A percentile compares a stretch with the other conserved stretches of the same genome.
These are phyloP conservation scores for Alosa alosa DNA, from an alignment of 2,113 vertebrate species.

Conservation along the genomic window DNA sequence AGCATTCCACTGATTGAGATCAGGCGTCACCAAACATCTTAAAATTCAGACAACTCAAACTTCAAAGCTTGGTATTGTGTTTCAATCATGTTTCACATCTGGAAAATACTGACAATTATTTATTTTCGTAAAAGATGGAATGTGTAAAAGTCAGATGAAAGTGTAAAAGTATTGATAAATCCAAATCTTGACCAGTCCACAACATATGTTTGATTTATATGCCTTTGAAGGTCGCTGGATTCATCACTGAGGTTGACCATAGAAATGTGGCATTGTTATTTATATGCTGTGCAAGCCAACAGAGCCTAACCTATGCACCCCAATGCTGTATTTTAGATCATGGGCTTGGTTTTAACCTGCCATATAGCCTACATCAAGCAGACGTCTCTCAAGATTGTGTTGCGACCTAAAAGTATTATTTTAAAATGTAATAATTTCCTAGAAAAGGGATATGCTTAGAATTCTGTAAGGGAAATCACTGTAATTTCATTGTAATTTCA, in stretches of 20 bases:
- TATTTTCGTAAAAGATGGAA: not conserved
- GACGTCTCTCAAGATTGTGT: not conserved
- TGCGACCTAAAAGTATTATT: too few species aligned
- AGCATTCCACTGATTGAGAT: conserved; percentile 2
- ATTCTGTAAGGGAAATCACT: too few species aligned
- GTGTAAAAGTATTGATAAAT: not conserved
- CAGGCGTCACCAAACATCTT: not conserved
- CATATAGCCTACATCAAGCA: not conserved
- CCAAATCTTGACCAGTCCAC: not conserved
- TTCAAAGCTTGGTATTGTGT: not conserved
- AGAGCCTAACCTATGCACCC: not conserved
- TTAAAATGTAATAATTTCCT: too few species aligned
- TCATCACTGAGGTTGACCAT: not conserved
- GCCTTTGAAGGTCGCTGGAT: not conserved
- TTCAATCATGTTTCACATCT: not conserved
- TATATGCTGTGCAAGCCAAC: not conserved
- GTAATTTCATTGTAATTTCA: too few species aligned
- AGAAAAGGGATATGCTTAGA: too few species aligned
- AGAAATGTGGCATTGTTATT: not conserved
- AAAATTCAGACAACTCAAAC: not conserved
- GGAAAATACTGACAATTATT: not conserved
- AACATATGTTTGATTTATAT: not conserved
- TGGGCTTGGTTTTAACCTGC: not conserved
- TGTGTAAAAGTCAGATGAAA: not conserved
- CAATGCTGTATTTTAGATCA: not conserved